Percentiles rank a stretch among this genome's conserved stretches.
These are phyloP conservation scores for Aphrocallistes beatrix DNA, from an alignment of 37 sponge, comb jelly and placozoan species.

Conservation along the genomic window DNA sequence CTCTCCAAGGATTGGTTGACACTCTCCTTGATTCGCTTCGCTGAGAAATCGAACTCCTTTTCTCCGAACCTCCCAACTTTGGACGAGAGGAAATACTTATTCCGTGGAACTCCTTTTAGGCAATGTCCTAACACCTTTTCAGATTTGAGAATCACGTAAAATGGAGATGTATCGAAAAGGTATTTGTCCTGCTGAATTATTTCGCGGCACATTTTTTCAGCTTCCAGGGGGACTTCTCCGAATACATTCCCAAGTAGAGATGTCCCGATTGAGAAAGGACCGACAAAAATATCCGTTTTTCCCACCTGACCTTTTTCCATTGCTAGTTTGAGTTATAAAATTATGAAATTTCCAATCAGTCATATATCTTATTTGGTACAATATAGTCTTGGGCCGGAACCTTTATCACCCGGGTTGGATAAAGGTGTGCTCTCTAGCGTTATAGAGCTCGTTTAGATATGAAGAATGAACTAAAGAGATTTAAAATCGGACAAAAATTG, in stretches of 20 bases:
- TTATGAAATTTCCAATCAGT: no score
- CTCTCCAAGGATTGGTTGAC: slow-evolving; percentile 51
- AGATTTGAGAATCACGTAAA: slow-evolving; percentile 81
- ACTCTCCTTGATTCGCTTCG: slow-evolving; percentile 38
- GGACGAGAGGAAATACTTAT: slow-evolving; percentile 54
- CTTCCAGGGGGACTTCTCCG: slow-evolving; percentile 32
- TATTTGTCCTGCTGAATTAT: slow-evolving; percentile 59
- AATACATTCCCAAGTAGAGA: slow-evolving; percentile 70
- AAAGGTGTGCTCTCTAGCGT: no score
- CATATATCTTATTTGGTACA: no score
- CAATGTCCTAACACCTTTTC: slow-evolving; percentile 67
- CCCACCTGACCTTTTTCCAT: slow-evolving; percentile 62
- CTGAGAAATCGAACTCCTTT: slow-evolving; percentile 71
- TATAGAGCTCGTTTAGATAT: no score
- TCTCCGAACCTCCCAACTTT: slow-evolving; percentile 74
- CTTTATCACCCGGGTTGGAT: no score
- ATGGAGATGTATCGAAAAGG: slow-evolving; percentile 82
- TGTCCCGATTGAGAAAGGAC: slow-evolving; percentile 63
- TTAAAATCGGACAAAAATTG: no score
- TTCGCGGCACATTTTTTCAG: slow-evolving; percentile 18
- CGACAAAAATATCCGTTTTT: slow-evolving; percentile 48
- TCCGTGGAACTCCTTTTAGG: slow-evolving; percentile 38
- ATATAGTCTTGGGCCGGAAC: no score
- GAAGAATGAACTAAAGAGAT: no score
- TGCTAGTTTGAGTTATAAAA: no score